Percentiles rank a stretch among this genome's conserved stretches.
Evolutionary conservation across 2,113 vertebrate genomes (phyloP).

Genomic region (Cranoglanis bouderius): DNA sequence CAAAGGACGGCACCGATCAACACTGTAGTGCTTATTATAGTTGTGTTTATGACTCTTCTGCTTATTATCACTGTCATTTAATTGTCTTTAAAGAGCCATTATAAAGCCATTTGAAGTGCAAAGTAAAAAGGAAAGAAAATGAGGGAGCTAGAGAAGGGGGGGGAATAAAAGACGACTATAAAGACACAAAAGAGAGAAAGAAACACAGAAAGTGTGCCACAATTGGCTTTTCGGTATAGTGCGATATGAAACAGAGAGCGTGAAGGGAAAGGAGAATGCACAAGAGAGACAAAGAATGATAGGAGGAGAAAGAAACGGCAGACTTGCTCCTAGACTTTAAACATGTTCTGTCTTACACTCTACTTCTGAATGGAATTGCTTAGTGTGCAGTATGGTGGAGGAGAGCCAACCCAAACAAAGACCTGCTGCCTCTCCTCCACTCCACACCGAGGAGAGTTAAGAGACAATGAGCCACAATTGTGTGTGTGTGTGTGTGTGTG

Average conservation of each 20-base stretch:
- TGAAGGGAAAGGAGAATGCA: neutral
- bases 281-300: neutral
- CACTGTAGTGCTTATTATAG: neutral
- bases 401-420: constrained; percentile 49
- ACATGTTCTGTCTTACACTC: constrained; percentile 6
- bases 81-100: neutral
- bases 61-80: neutral
- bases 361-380: constrained; percentile 42
- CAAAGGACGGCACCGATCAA: neutral
- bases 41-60: neutral
- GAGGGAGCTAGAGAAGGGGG: neutral
- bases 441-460: constrained; percentile 33
- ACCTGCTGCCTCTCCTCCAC: constrained; percentile 36
- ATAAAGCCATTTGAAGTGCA: constrained; percentile 4
- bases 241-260: neutral
- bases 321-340: constrained; percentile 9
- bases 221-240: neutral
- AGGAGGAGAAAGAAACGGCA: neutral
- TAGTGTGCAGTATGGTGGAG: constrained; percentile 42
- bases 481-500: constrained; percentile 34
- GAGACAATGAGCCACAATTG: constrained; percentile 28
- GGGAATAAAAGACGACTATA: neutral
- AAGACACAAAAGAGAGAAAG: constrained; percentile 2
- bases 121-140: neutral
- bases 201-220: neutral